Percentiles rank a stretch among this genome's conserved stretches.
Conservation (phyloP, 2,888 invertebrate genomes). For the Drosophila meridiana region DNA sequence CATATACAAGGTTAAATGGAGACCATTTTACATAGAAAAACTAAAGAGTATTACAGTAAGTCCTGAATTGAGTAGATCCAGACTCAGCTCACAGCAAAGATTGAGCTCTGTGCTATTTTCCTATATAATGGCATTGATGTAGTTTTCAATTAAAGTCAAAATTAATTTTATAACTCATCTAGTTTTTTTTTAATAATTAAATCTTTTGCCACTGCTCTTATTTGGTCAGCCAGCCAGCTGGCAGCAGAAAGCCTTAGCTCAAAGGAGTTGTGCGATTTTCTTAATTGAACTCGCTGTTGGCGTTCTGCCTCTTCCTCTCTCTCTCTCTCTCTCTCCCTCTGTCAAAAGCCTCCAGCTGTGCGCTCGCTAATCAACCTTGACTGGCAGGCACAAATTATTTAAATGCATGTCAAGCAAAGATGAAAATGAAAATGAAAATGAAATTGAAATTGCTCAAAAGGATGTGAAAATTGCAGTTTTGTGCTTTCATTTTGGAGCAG, state of each 20-base stretch:
- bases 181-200: neutral
- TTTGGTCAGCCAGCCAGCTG: neutral
- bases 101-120: neutral
- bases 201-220: neutral
- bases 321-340: too few species aligned
- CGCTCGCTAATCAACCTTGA: slow-evolving; percentile 5
- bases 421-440: neutral
- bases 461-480: slow-evolving; percentile 4
- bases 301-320: neutral
- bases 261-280: neutral
- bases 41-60: too few species aligned
- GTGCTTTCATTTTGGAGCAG: neutral
- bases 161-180: rapidly evolving
- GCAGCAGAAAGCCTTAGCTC: neutral
- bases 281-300: neutral
- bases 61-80: too few species aligned
- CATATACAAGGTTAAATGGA: too few species aligned
- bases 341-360: neutral
- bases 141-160: too few species aligned
- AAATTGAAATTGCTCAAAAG: slow-evolving; percentile 7
- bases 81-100: too few species aligned
- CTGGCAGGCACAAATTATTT: slow-evolving; percentile 1
- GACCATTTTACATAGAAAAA: too few species aligned
- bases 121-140: neutral
- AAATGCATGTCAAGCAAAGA: slow-evolving; percentile 1